These are phyloP conservation scores for Ommatoiulus sabulosus DNA, from an alignment of 2,888 invertebrate species.

Conservation along the genomic window DNA sequence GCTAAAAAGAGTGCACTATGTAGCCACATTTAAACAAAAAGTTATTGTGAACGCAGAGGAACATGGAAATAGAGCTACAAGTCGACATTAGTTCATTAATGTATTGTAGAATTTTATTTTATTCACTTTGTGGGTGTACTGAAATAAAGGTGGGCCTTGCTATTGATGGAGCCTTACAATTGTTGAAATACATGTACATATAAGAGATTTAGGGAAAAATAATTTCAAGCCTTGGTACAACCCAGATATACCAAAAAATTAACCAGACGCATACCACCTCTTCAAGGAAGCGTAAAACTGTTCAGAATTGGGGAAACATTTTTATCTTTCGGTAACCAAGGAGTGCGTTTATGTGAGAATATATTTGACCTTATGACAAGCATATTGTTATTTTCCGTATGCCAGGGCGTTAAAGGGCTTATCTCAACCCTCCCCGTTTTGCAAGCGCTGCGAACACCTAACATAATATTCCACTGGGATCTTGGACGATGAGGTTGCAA, in stretches of 20 bases:
- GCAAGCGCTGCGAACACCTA: neutral
- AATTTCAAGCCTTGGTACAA: neutral
- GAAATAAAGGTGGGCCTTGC: no score
- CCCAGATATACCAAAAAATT: neutral
- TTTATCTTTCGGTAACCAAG: constrained; percentile 24
- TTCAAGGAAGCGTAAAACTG: neutral
- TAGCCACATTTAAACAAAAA: no score
- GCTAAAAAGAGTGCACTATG: no score
- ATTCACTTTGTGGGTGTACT: no score
- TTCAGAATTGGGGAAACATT: neutral
- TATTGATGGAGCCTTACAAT: no score
- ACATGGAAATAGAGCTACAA: no score
- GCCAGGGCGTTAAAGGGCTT: neutral
- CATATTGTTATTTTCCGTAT: neutral
- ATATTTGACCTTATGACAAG: neutral
- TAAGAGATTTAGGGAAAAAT: no score
- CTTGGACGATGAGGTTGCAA: neutral
- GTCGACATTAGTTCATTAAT: no score
- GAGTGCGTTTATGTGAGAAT: neutral
- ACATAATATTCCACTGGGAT: neutral
- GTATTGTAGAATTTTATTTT: no score
- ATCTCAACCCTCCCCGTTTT: neutral
- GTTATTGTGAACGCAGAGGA: no score
- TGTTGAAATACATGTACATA: no score
- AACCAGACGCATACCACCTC: neutral